These are phyloP conservation scores for Pseudotriccus pelzelni DNA, from an alignment of 2,797 vertebrate species.

Conservation along the genomic window DNA sequence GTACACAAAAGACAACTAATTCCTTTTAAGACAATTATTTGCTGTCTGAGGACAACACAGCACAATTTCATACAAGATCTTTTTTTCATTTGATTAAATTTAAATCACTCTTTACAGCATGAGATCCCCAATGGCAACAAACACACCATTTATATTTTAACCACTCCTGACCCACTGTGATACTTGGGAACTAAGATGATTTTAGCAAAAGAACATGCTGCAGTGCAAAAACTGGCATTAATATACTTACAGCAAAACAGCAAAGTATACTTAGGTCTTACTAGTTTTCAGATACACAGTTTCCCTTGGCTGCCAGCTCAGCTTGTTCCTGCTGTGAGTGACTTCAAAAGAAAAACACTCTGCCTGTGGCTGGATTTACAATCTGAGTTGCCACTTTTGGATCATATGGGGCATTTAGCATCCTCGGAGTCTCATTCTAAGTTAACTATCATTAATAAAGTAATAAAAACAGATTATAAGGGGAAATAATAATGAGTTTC, in stretches of 20 bases:
- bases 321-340: not conserved
- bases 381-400: not conserved
- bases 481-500: not conserved
- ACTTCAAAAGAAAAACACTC: not conserved
- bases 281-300: not conserved
- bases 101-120: not conserved
- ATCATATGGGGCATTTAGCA: not conserved
- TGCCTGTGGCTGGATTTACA: not conserved
- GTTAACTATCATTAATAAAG: conserved; percentile 15
- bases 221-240: not conserved
- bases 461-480: not conserved
- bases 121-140: not conserved
- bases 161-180: not conserved
- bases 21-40: not conserved
- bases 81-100: not conserved
- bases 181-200: not conserved
- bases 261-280: not conserved
- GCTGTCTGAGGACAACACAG: not conserved
- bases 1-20: not conserved
- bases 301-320: not conserved
- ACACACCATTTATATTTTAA: not conserved
- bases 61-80: not conserved
- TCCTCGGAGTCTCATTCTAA: not conserved
- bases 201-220: not conserved
- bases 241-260: not conserved